Conservation (phyloP, 2,888 invertebrate genomes). For the Lithophane leautieri region DNA sequence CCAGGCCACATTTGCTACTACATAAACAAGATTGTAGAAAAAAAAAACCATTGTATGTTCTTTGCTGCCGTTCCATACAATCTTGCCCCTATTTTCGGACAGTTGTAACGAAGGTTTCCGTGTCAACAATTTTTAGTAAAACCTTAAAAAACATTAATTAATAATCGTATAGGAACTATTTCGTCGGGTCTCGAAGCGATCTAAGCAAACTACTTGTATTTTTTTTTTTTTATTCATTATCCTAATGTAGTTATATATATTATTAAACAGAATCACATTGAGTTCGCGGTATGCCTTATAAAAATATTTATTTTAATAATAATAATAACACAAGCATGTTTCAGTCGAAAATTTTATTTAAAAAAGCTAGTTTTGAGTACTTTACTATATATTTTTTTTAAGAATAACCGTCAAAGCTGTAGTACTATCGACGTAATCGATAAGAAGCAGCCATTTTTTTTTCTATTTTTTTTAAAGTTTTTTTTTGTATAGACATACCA, state of each 20-base stretch:
- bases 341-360: conserved; percentile 28
- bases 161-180: conserved; percentile 81
- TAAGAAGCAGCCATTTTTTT: conserved; percentile 48
- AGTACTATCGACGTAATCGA: conserved; percentile 54
- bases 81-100: neutral
- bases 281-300: conserved; percentile 43
- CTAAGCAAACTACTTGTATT: conserved; percentile 74
- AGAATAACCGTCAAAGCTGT: conserved; percentile 25
- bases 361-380: conserved; percentile 21
- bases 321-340: conserved; percentile 32
- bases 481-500: conserved; percentile 56
- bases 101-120: conserved; percentile 37
- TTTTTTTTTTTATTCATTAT: conserved; percentile 57
- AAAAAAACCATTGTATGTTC: neutral
- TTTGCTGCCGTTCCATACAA: neutral
- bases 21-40: conserved; percentile 1
- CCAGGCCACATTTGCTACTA: neutral
- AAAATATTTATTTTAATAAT: conserved; percentile 37
- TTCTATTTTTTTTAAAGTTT: neutral
- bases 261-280: conserved; percentile 50
- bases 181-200: conserved; percentile 79
- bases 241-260: conserved; percentile 65
- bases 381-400: conserved; percentile 5
- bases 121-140: conserved; percentile 50
- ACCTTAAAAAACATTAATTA: conserved; percentile 62